Evolutionary conservation across 2,797 vertebrate genomes (phyloP).

Genomic region (Acipenser oxyrinchus): DNA sequence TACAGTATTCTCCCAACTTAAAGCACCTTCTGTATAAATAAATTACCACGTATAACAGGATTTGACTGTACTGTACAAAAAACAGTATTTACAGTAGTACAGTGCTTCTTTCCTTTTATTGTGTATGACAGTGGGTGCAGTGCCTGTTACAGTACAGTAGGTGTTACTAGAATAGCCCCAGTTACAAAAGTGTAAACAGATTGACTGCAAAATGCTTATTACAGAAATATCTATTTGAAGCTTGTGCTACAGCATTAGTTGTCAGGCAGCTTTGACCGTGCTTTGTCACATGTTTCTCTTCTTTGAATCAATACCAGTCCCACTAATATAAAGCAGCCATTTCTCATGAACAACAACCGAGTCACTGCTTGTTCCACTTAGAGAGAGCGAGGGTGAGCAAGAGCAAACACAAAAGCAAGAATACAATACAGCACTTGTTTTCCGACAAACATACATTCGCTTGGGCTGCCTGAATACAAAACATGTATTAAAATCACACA

Average conservation of each 20-base stretch:
- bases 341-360: conserved; percentile 33
- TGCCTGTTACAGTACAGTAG: too few relatives aligned
- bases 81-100: too few relatives aligned
- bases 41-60: too few relatives aligned
- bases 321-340: conserved; percentile 20
- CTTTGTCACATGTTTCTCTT: not conserved
- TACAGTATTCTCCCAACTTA: too few relatives aligned
- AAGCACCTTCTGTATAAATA: too few relatives aligned
- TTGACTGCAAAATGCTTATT: not conserved
- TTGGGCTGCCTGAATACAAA: conserved; percentile 29
- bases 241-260: not conserved
- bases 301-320: conserved; percentile 28
- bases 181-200: too few relatives aligned
- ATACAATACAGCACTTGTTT: conserved; percentile 42
- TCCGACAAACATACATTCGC: conserved; percentile 31
- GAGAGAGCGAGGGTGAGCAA: conserved; percentile 4
- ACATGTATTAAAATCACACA: conserved; percentile 19
- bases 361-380: conserved; percentile 20
- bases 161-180: too few relatives aligned
- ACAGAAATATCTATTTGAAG: not conserved
- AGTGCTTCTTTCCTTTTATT: too few relatives aligned
- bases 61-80: too few relatives aligned
- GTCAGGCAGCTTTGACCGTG: not conserved
- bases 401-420: conserved; percentile 20
- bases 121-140: too few relatives aligned